Conservation (phyloP, 2,797 vertebrate genomes). For the Helicolenus hilgendorfi region DNA sequence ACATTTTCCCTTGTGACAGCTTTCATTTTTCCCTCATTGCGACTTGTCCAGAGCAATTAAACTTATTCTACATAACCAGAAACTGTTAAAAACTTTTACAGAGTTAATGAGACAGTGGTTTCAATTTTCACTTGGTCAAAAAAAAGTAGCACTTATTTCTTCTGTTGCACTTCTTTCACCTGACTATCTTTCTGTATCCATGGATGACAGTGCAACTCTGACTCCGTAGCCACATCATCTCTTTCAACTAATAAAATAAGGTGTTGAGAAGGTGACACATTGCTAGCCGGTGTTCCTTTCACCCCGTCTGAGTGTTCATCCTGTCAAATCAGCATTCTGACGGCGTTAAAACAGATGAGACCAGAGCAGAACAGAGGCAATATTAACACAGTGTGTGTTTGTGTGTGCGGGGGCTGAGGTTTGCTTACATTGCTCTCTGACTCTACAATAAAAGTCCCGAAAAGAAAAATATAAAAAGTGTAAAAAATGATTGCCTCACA, state of each 20-base stretch:
- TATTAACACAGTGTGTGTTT: slow-evolving; percentile 6
- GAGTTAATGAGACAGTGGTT: slow-evolving; percentile 56
- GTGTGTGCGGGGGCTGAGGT: neutral
- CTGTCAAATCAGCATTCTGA: slow-evolving; percentile 55
- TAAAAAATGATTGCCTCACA: slow-evolving; percentile 24
- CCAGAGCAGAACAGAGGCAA: slow-evolving; percentile 7
- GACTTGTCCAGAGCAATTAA: slow-evolving; percentile 11
- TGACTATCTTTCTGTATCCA: neutral
- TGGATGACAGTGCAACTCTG: slow-evolving; percentile 3
- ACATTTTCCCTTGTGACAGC: neutral
- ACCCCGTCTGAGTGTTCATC: slow-evolving; percentile 24
- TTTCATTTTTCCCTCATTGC: neutral
- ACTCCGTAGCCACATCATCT: slow-evolving; percentile 16
- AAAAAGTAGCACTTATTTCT: neutral
- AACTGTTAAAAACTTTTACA: slow-evolving; percentile 15
- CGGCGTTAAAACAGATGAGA: slow-evolving; percentile 41
- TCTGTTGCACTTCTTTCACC: slow-evolving; percentile 34
- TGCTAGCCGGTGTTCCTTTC: slow-evolving; percentile 31
- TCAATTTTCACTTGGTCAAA: slow-evolving; percentile 17
- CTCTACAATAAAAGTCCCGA: neutral
- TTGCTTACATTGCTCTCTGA: slow-evolving; percentile 16
- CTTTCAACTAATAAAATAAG: slow-evolving; percentile 46
- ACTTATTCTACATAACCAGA: slow-evolving; percentile 8
- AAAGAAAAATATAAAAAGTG: slow-evolving; percentile 12
- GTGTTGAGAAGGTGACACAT: slow-evolving; percentile 48